Conservation (phyloP, 2,797 vertebrate genomes). For the Phataginus tetradactyla region DNA sequence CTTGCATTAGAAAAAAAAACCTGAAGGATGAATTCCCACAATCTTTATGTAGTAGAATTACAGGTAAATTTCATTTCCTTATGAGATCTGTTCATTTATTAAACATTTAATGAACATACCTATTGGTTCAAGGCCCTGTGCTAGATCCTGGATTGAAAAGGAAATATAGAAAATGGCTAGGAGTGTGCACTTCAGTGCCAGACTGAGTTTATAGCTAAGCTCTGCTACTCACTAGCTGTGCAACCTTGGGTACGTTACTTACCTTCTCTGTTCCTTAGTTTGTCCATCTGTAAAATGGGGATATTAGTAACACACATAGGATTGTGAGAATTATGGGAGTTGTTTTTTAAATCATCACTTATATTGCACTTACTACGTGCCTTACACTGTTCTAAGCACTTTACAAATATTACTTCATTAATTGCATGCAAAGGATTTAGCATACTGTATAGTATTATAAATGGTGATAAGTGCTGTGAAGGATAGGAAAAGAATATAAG, state of each 20-base stretch:
- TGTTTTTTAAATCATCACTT: background rate
- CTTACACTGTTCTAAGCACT: background rate
- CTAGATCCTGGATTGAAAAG: background rate
- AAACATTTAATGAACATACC: background rate
- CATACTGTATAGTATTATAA: background rate
- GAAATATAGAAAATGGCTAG: background rate
- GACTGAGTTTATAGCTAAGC: background rate
- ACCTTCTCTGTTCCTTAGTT: background rate
- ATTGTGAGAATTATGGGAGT: background rate
- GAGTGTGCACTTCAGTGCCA: background rate
- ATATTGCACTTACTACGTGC: background rate
- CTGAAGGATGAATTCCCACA: background rate
- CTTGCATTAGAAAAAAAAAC: background rate
- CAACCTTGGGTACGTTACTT: background rate
- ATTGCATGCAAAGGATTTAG: background rate
- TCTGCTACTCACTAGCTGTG: background rate
- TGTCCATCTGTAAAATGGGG: background rate
- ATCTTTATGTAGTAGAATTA: background rate
- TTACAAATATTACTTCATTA: background rate
- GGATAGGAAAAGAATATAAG: background rate
- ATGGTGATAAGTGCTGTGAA: background rate
- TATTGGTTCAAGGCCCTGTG: background rate
- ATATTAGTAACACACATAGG: background rate
- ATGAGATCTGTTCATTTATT: background rate
- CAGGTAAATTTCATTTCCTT: conserved; percentile 6